Conservation (phyloP, 2,888 invertebrate species). For the Iphiclides podalirius region DNA sequence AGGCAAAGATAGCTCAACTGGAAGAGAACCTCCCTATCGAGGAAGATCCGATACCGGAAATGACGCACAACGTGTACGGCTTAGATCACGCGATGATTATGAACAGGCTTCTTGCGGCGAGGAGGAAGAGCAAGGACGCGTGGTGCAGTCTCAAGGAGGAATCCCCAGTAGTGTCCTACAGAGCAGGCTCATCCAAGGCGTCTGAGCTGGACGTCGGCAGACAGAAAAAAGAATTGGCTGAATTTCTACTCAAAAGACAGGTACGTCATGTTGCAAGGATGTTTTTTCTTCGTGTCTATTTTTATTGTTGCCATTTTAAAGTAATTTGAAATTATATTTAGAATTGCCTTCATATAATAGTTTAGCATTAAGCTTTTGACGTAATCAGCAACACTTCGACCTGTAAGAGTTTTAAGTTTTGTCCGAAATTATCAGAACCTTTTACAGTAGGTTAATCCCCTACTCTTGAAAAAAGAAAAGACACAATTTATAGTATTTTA, state of each 20-base stretch:
- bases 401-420: too few relatives aligned
- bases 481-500: too few relatives aligned
- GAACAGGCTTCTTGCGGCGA: constrained; percentile 71
- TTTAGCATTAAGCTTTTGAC: too few relatives aligned
- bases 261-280: constrained; percentile 37
- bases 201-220: constrained; percentile 40
- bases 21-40: constrained; percentile 52
- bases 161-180: constrained; percentile 54
- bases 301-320: neutral
- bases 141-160: constrained; percentile 60
- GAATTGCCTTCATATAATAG: too few relatives aligned
- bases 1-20: constrained; percentile 66
- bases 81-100: constrained; percentile 84
- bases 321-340: too few relatives aligned
- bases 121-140: constrained; percentile 76
- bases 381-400: too few relatives aligned
- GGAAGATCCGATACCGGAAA: constrained; percentile 80
- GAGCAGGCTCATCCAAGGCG: constrained; percentile 32
- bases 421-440: too few relatives aligned
- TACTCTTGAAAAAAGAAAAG: too few relatives aligned
- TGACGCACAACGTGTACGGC: constrained; percentile 86
- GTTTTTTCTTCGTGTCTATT: too few relatives aligned
- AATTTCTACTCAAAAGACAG: constrained; percentile 78
- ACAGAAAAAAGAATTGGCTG: constrained; percentile 73
- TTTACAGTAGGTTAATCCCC: too few relatives aligned